Conservation (phyloP, 2,888 invertebrate genomes). For the Cryptops parisi region DNA sequence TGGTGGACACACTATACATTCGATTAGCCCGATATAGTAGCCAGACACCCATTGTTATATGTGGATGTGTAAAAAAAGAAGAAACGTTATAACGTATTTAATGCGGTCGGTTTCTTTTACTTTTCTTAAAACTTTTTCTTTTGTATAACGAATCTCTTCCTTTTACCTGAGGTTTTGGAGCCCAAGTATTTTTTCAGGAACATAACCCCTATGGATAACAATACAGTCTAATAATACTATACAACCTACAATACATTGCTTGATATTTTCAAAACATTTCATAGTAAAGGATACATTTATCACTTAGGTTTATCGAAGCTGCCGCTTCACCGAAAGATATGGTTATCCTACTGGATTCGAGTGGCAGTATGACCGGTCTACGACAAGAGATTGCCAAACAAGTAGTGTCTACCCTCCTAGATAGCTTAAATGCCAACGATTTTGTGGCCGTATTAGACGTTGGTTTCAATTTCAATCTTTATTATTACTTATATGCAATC, state of each 20-base stretch:
- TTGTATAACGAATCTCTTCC: too few relatives aligned
- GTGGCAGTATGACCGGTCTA: slow-evolving; percentile 93
- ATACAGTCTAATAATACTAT: too few relatives aligned
- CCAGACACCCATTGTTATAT: too few relatives aligned
- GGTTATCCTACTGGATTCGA: slow-evolving; percentile 83
- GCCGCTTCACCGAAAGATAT: slow-evolving; percentile 97
- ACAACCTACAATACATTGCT: background rate
- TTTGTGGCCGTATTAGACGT: slow-evolving; percentile 61
- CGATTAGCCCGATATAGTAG: too few relatives aligned
- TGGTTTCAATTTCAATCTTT: background rate
- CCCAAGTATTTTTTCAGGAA: background rate
- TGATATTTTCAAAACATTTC: background rate
- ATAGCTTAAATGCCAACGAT: slow-evolving; percentile 95
- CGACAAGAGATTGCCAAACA: slow-evolving; percentile 77
- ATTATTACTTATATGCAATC: background rate
- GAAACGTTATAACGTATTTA: too few relatives aligned
- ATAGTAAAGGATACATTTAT: too few relatives aligned
- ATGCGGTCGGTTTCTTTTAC: too few relatives aligned
- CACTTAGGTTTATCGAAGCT: slow-evolving; percentile 82
- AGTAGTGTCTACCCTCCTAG: slow-evolving; percentile 74
- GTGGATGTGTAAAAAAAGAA: too few relatives aligned
- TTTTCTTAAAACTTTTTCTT: too few relatives aligned
- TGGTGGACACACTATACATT: too few relatives aligned
- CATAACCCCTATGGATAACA: background rate
- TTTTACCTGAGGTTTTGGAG: too few relatives aligned